Evolutionary conservation across 2,113 vertebrate species (phyloP).

Genomic region (Pagrus major): DNA sequence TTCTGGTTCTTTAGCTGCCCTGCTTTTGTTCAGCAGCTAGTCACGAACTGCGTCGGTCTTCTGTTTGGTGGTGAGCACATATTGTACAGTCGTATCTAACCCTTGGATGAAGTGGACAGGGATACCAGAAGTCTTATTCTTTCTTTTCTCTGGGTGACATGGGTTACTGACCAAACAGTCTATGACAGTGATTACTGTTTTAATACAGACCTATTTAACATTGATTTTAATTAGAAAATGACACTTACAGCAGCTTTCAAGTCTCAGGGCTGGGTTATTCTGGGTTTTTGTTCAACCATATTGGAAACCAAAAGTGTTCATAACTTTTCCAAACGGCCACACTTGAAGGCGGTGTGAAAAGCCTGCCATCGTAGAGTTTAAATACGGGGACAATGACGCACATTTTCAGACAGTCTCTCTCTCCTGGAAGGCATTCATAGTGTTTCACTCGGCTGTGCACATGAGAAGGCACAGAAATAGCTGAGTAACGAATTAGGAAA

Average conservation of each 20-base stretch:
- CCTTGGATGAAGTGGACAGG: no score
- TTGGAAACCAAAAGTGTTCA: neutral
- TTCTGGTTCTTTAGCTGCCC: no score
- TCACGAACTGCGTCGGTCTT: no score
- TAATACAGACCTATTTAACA: no score
- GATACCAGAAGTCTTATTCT: no score
- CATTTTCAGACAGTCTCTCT: neutral
- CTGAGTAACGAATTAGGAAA: neutral
- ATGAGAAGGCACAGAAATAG: neutral
- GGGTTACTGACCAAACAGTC: no score
- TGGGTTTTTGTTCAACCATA: neutral
- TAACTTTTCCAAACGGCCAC: neutral
- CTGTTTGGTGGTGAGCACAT: no score
- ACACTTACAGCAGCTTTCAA: neutral
- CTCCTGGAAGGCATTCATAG: neutral
- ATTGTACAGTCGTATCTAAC: no score
- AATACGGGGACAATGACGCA: neutral
- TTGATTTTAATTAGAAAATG: no score
- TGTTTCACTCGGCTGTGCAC: neutral
- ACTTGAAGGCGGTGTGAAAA: neutral
- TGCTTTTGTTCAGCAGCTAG: no score
- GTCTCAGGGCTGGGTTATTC: neutral
- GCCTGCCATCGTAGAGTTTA: neutral
- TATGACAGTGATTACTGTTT: no score
- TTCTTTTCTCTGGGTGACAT: no score